Base-by-base conservation (phyloP, 92 coral and sea anemone species). In the Micromussa lordhowensis region DNA sequence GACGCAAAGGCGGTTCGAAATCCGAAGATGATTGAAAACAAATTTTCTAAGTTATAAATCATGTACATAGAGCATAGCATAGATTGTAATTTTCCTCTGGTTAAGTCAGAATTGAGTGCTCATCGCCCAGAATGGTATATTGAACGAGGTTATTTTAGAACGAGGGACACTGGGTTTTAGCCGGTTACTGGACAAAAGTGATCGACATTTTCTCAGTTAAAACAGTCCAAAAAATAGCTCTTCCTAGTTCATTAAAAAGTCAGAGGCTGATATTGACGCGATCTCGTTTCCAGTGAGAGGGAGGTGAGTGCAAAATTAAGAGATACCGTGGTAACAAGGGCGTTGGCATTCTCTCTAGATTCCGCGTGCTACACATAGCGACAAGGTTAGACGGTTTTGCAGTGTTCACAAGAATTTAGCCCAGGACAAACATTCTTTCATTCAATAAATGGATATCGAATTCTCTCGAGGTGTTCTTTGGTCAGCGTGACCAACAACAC, bases 121-220 rank as follows among this genome's bases (percentile, higher is more conserved):
- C 5, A 18, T 34, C 2, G 24, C 3, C 15, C n/a, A n/a, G n/a
- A n/a, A n/a, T n/a, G 51, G 72, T 58, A 14, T 22, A 80, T 30
- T 58, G 53, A 35, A 51, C 5, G 71, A 24, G 83, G 83, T 5
- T 79, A 57, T 80, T 80, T 80, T 36, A 59, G 53, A 32, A n/a
- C 7, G n/a, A 32, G 22, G 48, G 30, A 59, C 49, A 59, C n/a
- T n/a, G n/a, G n/a, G 34, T 59, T 80, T 80, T 55, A 57, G 7
- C 16, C 31, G 3, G 54, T 58, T 59, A 9, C 54, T 32, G 32
- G 22, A 59, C 21, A 34, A 31, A 26, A 79, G 3, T 31, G n/a
- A 10, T 79, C 32, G 34, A 13, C 14, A 59, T 32, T 57, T 36
- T 4, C 15, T 80, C 9, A 19, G 29, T 14, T 1, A 31, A 72